Conservation (phyloP, 2,888 invertebrate genomes). For the Rugalucina vietnamica region DNA sequence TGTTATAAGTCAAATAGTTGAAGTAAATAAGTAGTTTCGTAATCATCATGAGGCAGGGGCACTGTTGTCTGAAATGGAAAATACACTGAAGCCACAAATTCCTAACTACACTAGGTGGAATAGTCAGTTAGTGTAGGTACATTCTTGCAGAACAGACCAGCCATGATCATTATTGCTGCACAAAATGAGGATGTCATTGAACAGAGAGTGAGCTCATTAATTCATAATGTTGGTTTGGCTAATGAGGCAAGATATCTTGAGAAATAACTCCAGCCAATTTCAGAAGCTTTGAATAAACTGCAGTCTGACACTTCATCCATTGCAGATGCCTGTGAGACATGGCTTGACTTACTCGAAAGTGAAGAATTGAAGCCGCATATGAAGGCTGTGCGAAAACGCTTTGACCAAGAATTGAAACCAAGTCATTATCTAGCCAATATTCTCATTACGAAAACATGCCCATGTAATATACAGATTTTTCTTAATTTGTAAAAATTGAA, state of each 20-base stretch:
- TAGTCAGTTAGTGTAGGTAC: conserved; percentile 41
- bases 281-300: conserved; percentile 17
- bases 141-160: conserved; percentile 23
- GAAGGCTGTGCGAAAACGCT: conserved; percentile 20
- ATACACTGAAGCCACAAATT: conserved; percentile 35
- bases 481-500: no score
- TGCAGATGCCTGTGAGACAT: conserved; percentile 49
- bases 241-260: conserved; percentile 41
- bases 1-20: conserved; percentile 36
- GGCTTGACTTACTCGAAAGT: conserved; percentile 23
- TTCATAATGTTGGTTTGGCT: conserved; percentile 47
- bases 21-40: conserved; percentile 48
- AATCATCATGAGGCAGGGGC: conserved; percentile 36
- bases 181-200: conserved; percentile 52
- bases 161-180: conserved; percentile 30
- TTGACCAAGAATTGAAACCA: conserved; percentile 43
- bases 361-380: conserved; percentile 22
- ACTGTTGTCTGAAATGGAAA: conserved; percentile 17
- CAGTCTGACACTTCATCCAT: conserved; percentile 37
- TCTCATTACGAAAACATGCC: no score
- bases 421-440: conserved; percentile 47
- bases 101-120: conserved; percentile 38
- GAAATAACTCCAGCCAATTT: conserved; percentile 35
- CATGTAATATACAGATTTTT: no score
- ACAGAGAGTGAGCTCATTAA: conserved; percentile 34